Conservation (phyloP, 2,888 invertebrate species). For the Kuschelorhynchus macadamiae region DNA sequence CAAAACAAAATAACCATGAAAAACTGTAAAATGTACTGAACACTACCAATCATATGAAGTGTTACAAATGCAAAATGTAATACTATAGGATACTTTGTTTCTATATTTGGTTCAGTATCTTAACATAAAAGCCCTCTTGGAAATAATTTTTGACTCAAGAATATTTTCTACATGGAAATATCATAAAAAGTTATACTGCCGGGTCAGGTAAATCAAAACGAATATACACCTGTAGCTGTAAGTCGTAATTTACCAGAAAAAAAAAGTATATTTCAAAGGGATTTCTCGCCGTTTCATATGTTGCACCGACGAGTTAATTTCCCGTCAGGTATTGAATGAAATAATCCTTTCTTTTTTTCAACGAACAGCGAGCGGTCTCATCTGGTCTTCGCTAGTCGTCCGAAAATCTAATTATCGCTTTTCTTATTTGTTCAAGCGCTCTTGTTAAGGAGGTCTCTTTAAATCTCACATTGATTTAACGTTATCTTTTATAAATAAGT, state of each 20-base stretch:
- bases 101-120: too few species aligned
- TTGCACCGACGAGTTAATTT: slow-evolving; percentile 25
- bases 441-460: not conserved
- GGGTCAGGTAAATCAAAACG: slow-evolving; percentile 20
- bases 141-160: slow-evolving; percentile 2
- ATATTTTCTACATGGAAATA: slow-evolving; percentile 17
- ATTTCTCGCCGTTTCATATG: slow-evolving; percentile 5
- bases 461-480: too few species aligned
- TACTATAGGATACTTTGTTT: too few species aligned
- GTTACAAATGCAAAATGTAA: too few species aligned
- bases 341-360: slow-evolving; percentile 30
- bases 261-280: not conserved
- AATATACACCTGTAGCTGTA: too few species aligned
- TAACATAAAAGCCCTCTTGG: too few species aligned
- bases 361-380: slow-evolving; percentile 27
- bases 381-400: slow-evolving; percentile 39
- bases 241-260: slow-evolving; percentile 15
- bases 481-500: too few species aligned
- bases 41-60: too few species aligned
- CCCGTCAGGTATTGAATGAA: slow-evolving; percentile 18
- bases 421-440: not conserved
- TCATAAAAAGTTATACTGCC: too few species aligned
- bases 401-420: slow-evolving; percentile 37
- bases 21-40: too few species aligned
- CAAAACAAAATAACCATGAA: too few species aligned